These are phyloP conservation scores for Toxotes chatareus DNA, from an alignment of 2,113 vertebrate species.

Conservation along the genomic window DNA sequence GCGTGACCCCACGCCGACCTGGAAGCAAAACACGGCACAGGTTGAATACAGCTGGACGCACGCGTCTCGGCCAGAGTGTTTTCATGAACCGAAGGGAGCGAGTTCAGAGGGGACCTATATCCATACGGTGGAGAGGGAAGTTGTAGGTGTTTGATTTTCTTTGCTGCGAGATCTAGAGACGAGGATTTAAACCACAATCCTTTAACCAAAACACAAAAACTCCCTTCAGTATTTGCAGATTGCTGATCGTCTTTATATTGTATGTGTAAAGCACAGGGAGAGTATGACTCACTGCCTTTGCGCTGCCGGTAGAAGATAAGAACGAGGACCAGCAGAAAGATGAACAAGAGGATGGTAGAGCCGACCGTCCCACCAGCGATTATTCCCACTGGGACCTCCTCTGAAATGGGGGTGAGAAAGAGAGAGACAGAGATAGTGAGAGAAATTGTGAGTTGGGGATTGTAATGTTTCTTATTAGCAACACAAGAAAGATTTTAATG, in stretches of 20 bases:
- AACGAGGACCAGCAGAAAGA: constrained; percentile 86
- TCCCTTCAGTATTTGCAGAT: neutral
- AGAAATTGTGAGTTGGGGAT: neutral
- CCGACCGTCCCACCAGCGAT: constrained; percentile 91
- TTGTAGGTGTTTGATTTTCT: constrained; percentile 10
- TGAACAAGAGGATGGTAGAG: constrained; percentile 87
- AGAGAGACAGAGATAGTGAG: constrained; percentile 2
- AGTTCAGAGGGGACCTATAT: constrained; percentile 29
- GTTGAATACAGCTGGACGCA: constrained; percentile 62
- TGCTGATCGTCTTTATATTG: neutral
- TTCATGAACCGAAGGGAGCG: constrained; percentile 25
- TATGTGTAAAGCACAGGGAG: constrained; percentile 22
- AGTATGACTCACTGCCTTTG: constrained; percentile 94
- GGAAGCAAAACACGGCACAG: constrained; percentile 64
- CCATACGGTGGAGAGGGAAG: constrained; percentile 21
- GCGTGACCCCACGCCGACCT: constrained; percentile 96
- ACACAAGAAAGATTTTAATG: neutral
- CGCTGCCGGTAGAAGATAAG: constrained; percentile 95
- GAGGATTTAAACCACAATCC: constrained; percentile 5
- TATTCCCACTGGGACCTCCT: constrained; percentile 91
- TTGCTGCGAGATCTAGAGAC: neutral
- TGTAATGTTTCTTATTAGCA: neutral
- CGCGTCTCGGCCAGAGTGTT: constrained; percentile 16
- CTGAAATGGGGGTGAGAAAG: constrained; percentile 72
- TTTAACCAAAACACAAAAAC: neutral